Base-by-base conservation (phyloP, 1,140 invertebrate species). In the Diploscapter pachys region DNA sequence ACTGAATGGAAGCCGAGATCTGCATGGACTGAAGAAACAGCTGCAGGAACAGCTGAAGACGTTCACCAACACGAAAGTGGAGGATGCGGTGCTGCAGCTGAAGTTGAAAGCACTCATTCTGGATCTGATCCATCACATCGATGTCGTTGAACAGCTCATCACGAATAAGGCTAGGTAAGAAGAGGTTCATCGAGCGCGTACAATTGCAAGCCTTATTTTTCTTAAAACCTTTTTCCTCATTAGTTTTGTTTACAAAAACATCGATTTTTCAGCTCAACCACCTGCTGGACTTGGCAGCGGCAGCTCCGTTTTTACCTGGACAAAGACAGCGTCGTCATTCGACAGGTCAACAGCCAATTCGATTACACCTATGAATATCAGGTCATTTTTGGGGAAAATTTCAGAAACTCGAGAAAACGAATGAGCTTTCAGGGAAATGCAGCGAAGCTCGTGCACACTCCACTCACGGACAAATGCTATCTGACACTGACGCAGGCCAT, bases 401-500 rank as follows among this genome's bases (percentile, higher is more conserved):
- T 62, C 9, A 70, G 9, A 2, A 66, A 31, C 31, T 31, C 31
- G 31, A 31, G 31, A 31, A 31, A 31, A 5, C 9, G 13, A 6
- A 31, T 5, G 9, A 84, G 66, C 65, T 75, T 59, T 68, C 63
- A 75, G 72, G 81, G 85, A 9, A 83, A 82, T 71, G 76, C 81
- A 6, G 66, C 98, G 85, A 91, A 95, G 77, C 87, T 99, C 4
- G 97, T 99, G 1, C 96, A 99, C 87, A 99, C 97, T 3, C 96
- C 97, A 0, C 88, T 99, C 2, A 99, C 97, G 3, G 97, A 99
- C 87, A 87, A 96, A 74, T 99, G 97, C 86, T 99, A 99, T 85
- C 89, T 99, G 67, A 98, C 97, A 4, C 98, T 99, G 95, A 99
- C 96, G 0, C 97, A 99, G 96, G 64, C 93, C 4, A 92, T 98